Percentiles rank a stretch among this genome's conserved stretches.
These are phyloP conservation scores for Eurytoma adleriae DNA, from an alignment of 2,888 invertebrate species.

Conservation along the genomic window DNA sequence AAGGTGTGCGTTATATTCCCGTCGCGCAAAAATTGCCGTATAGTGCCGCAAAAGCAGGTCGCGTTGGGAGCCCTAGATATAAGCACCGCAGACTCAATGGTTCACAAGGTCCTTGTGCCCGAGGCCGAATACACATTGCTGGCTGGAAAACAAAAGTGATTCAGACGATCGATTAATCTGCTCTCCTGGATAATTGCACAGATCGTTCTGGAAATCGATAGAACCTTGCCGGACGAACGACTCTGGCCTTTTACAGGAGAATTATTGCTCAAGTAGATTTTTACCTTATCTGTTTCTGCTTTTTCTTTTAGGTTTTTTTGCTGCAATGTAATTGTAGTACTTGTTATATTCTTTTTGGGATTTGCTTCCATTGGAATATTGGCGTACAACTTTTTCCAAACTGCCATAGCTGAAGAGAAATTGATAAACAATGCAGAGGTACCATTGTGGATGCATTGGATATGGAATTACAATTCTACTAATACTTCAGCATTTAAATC, in stretches of 20 bases:
- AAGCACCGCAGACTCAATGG: slow-evolving; percentile 63
- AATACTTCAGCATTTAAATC: slow-evolving; percentile 39
- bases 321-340: slow-evolving; percentile 46
- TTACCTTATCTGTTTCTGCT: not conserved
- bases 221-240: too few species aligned
- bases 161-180: slow-evolving; percentile 29
- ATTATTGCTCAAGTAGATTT: too few species aligned
- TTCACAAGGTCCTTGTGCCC: slow-evolving; percentile 68
- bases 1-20: not conserved
- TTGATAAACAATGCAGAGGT: slow-evolving; percentile 49
- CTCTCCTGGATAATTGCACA: slow-evolving; percentile 6
- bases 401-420: slow-evolving; percentile 50
- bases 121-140: slow-evolving; percentile 69
- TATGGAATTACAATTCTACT: slow-evolving; percentile 46
- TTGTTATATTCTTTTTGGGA: slow-evolving; percentile 47
- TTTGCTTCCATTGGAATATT: slow-evolving; percentile 50
- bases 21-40: not conserved
- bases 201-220: slow-evolving; percentile 11
- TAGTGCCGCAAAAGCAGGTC: not conserved
- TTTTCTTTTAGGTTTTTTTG: slow-evolving; percentile 50
- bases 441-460: slow-evolving; percentile 52
- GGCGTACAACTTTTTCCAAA: slow-evolving; percentile 48
- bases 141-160: slow-evolving; percentile 67
- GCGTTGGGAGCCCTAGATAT: not conserved
- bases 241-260: too few species aligned